Evolutionary conservation across 2,113 vertebrate species (phyloP).

Genomic region (Delphinus delphis): DNA sequence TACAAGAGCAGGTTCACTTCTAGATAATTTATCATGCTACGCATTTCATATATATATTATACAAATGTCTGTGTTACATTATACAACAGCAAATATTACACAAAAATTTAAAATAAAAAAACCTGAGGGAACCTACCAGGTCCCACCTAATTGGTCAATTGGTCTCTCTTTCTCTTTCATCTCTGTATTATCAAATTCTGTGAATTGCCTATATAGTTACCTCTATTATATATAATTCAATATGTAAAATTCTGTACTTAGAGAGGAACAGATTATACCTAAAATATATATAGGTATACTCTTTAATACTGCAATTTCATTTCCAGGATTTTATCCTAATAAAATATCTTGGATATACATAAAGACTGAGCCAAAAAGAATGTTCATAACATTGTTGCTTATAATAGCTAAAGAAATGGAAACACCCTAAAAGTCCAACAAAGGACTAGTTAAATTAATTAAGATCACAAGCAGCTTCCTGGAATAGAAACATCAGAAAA

Average conservation of each 20-base stretch:
- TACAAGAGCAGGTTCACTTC: not conserved
- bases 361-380: not conserved
- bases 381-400: not conserved
- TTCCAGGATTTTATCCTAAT: conserved; percentile 12
- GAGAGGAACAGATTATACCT: not conserved
- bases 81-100: not conserved
- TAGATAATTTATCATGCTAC: not conserved
- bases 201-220: not conserved
- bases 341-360: not conserved
- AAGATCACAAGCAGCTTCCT: not conserved
- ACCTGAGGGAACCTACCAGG: not conserved
- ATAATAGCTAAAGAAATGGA: not conserved
- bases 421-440: not conserved
- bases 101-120: not conserved
- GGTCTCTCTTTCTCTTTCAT: not conserved
- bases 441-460: not conserved
- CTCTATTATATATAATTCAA: not conserved
- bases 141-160: not conserved
- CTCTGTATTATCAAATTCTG: not conserved
- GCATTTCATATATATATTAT: not conserved
- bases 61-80: not conserved
- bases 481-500: not conserved
- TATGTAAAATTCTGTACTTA: not conserved
- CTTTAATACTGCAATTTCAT: not conserved
- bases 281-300: not conserved